Percentiles rank a stretch among this genome's conserved stretches.
Conservation (phyloP, 2,113 vertebrate genomes). For the Boleophthalmus pectinirostris region DNA sequence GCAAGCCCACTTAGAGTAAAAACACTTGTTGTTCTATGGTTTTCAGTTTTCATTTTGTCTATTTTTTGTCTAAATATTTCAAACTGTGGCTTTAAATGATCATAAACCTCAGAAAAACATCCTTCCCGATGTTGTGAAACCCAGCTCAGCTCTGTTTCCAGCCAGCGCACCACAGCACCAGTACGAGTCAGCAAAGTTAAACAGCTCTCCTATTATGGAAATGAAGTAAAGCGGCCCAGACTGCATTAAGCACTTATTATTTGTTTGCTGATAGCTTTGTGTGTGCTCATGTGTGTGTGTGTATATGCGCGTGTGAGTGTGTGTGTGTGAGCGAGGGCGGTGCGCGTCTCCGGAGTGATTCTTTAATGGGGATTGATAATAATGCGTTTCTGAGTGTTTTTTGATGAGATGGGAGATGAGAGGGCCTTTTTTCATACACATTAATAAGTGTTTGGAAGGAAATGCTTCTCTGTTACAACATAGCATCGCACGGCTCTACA, state of each 20-base stretch:
- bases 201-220: conserved; percentile 34
- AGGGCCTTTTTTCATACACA: conserved; percentile 55
- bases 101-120: background rate
- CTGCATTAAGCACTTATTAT: conserved; percentile 43
- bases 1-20: no score
- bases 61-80: background rate
- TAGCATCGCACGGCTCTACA: background rate
- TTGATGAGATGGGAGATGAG: conserved; percentile 65
- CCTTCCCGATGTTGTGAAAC: background rate
- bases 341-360: background rate
- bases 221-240: conserved; percentile 34
- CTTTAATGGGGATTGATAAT: conserved; percentile 60
- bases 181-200: conserved; percentile 31
- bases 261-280: conserved; percentile 38
- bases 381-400: conserved; percentile 62
- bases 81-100: background rate
- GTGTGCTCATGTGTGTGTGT: conserved; percentile 1
- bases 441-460: conserved; percentile 60
- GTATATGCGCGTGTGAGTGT: no score
- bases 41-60: no score
- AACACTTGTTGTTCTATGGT: no score
- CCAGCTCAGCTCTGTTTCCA: background rate
- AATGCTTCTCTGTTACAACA: conserved; percentile 33
- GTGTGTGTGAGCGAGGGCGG: conserved; percentile 6
- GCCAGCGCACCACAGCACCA: conserved; percentile 17